Conservation (phyloP, 2,113 vertebrate species). For the Theropithecus gelada region DNA sequence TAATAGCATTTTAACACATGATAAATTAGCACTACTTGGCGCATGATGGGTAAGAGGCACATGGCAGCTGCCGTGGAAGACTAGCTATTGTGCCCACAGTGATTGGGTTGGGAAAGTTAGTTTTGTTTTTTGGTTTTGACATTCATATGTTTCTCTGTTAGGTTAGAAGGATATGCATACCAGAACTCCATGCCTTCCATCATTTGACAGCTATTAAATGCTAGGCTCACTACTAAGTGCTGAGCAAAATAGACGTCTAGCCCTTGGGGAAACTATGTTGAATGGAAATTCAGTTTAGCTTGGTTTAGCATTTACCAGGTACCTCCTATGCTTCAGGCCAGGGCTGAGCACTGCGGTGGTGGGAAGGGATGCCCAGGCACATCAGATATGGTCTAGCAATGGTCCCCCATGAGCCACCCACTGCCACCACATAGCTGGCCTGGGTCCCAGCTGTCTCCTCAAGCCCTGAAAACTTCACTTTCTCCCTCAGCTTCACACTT, state of each 20-base stretch:
- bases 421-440: no score
- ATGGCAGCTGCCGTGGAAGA: not conserved
- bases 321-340: not conserved
- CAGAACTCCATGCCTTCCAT: not conserved
- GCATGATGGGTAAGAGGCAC: not conserved
- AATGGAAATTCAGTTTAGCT: not conserved
- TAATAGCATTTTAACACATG: not conserved
- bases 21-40: not conserved
- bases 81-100: not conserved
- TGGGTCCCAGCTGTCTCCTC: not conserved
- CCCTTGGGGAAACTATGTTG: not conserved
- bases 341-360: not conserved
- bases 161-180: not conserved
- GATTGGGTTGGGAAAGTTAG: not conserved
- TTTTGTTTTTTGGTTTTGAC: not conserved
- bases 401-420: fast-evolving
- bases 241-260: not conserved
- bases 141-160: not conserved
- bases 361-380: not conserved
- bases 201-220: not conserved
- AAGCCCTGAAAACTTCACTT: not conserved
- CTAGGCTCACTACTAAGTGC: not conserved
- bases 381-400: no score
- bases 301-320: not conserved
- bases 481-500: not conserved